Conservation (phyloP, 1,140 invertebrate species). For the Caenorhabditis tropicalis region DNA sequence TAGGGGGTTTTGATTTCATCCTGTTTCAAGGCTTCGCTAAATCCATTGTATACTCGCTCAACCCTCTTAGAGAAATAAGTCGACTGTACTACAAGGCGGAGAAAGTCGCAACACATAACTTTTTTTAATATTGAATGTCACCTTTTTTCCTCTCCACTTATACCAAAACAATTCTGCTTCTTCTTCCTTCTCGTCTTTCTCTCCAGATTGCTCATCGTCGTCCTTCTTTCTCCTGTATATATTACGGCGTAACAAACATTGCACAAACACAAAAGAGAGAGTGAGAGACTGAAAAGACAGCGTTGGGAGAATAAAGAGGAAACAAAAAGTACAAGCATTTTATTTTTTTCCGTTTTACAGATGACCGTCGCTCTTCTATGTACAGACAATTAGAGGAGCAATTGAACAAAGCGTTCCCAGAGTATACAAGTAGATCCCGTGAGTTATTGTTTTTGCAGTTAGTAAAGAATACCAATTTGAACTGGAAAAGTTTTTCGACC, state of each 20-base stretch:
- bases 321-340: neutral
- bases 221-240: neutral
- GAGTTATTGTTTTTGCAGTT: neutral
- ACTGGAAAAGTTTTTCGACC: neutral
- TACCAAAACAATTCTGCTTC: neutral
- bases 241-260: neutral
- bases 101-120: too few relatives aligned
- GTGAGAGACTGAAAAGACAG: neutral
- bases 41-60: neutral
- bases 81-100: too few relatives aligned
- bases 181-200: neutral
- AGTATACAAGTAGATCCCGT: neutral
- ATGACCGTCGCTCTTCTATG: slow-evolving; percentile 52
- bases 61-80: neutral
- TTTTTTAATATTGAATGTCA: too few relatives aligned
- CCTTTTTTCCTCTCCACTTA: neutral
- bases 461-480: too few relatives aligned
- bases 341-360: neutral
- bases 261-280: neutral
- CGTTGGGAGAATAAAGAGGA: too few relatives aligned
- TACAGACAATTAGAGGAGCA: slow-evolving; percentile 50
- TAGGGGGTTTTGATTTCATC: too few relatives aligned
- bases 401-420: slow-evolving; percentile 48
- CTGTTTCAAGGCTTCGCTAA: neutral
- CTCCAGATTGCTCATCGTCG: neutral